A percentile compares a stretch with the other conserved stretches of the same genome.
phyloP scores from a whole-genome alignment of 2,113 vertebrate species.

The Pyxicephalus adspersus region DNA sequence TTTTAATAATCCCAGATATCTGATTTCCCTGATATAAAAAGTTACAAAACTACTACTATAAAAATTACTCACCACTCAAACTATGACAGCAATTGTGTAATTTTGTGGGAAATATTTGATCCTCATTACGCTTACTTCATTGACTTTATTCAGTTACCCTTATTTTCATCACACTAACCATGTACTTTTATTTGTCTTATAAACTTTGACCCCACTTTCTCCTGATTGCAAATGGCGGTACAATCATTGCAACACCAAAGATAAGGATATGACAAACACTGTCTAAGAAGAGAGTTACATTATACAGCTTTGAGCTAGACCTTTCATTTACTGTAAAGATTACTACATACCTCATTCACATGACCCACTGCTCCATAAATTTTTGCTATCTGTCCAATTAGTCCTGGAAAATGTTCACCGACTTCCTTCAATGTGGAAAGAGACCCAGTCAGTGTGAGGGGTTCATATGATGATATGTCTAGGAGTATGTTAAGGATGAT shows the following conservation, averaged over 20 bases:
- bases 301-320: too few relatives aligned
- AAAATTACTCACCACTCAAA: not conserved
- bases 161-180: not conserved
- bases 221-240: not conserved
- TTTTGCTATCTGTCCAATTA: constrained; percentile 85
- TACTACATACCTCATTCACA: constrained; percentile 79
- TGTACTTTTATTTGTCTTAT: constrained; percentile 15
- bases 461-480: constrained; percentile 82
- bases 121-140: not conserved
- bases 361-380: constrained; percentile 88
- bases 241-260: not conserved
- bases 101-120: not conserved
- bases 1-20: too few relatives aligned
- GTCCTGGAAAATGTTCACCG: constrained; percentile 75
- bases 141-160: not conserved
- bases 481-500: constrained; percentile 76
- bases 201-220: constrained; percentile 17
- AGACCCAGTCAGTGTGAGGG: constrained; percentile 75
- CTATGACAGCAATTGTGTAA: not conserved
- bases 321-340: not conserved
- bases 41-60: not conserved
- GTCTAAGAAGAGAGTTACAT: not conserved
- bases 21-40: not conserved
- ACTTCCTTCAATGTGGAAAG: constrained; percentile 77
- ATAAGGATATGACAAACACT: not conserved